Percentiles rank a stretch among this genome's conserved stretches.
Evolutionary conservation across 2,888 invertebrate genomes (phyloP).

Genomic region (Slavum lentiscoides): DNA sequence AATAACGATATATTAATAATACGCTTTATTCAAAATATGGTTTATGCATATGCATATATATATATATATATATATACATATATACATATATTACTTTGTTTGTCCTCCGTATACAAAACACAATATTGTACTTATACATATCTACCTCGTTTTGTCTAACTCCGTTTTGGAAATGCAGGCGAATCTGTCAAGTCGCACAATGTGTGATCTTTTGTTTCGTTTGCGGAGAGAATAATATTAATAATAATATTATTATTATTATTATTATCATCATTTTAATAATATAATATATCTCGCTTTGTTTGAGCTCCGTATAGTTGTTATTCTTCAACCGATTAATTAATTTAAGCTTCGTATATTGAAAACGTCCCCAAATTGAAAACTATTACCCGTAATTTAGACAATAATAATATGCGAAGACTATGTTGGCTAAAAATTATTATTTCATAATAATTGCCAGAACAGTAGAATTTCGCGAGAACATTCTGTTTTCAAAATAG

Average conservation of each 20-base stretch:
- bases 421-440: no score
- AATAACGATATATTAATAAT: neutral
- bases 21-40: slow-evolving; percentile 18
- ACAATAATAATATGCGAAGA: no score
- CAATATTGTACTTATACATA: neutral
- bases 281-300: neutral
- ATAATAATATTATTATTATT: slow-evolving; percentile 1
- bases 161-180: slow-evolving; percentile 17
- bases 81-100: neutral
- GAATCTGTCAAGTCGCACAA: slow-evolving; percentile 18
- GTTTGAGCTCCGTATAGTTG: neutral
- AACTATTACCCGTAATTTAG: no score
- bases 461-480: no score
- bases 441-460: no score
- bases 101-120: neutral
- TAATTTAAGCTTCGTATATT: neutral
- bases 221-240: slow-evolving; percentile 10
- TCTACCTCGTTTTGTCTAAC: neutral
- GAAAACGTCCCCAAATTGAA: no score
- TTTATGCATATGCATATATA: neutral
- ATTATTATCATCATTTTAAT: neutral
- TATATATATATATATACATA: neutral
- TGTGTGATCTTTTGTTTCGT: slow-evolving; percentile 11
- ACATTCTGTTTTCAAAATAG: no score
- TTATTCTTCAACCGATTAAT: slow-evolving; percentile 13